Conservation (phyloP, 2,888 invertebrate species). For the Drosophila subsilvestris region DNA sequence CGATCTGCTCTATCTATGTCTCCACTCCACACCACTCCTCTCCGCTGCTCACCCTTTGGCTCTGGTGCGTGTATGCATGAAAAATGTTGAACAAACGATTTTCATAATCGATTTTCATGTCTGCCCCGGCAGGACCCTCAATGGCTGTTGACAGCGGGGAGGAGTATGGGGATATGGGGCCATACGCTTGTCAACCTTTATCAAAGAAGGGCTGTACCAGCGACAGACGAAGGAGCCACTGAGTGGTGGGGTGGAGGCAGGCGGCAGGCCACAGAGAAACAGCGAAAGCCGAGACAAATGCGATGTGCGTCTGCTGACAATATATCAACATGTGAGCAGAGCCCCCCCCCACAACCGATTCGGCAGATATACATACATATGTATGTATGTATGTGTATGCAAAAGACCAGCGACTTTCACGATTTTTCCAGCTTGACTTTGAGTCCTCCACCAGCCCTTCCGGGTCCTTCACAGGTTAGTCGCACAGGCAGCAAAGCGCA, state of each 20-base stretch:
- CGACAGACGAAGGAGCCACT: slow-evolving; percentile 3
- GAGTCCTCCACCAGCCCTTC: slow-evolving; percentile 35
- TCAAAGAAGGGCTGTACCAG: slow-evolving; percentile 60
- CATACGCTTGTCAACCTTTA: slow-evolving; percentile 73
- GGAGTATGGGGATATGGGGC: slow-evolving; percentile 9
- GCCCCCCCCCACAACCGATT: slow-evolving; percentile 8
- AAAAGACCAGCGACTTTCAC: slow-evolving; percentile 56
- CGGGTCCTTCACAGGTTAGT: slow-evolving; percentile 11
- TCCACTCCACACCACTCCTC: not conserved
- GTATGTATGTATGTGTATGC: slow-evolving; percentile 46
- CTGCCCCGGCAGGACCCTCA: slow-evolving; percentile 50
- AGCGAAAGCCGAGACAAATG: slow-evolving; percentile 77
- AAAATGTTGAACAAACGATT: slow-evolving; percentile 74
- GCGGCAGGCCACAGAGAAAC: slow-evolving; percentile 30
- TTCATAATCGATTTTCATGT: slow-evolving; percentile 79
- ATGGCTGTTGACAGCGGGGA: slow-evolving; percentile 66
- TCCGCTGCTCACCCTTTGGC: not conserved
- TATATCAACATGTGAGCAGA: slow-evolving; percentile 79
- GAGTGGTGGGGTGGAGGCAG: not conserved
- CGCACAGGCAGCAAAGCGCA: slow-evolving; percentile 51
- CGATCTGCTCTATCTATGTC: slow-evolving; percentile 5
- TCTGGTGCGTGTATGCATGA: slow-evolving; percentile 41
- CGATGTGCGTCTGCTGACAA: slow-evolving; percentile 81
- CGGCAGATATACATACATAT: not conserved
- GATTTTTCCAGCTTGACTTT: slow-evolving; percentile 74